Base-by-base conservation (phyloP, 2,888 invertebrate species). In the Steinernema hermaphroditum region DNA sequence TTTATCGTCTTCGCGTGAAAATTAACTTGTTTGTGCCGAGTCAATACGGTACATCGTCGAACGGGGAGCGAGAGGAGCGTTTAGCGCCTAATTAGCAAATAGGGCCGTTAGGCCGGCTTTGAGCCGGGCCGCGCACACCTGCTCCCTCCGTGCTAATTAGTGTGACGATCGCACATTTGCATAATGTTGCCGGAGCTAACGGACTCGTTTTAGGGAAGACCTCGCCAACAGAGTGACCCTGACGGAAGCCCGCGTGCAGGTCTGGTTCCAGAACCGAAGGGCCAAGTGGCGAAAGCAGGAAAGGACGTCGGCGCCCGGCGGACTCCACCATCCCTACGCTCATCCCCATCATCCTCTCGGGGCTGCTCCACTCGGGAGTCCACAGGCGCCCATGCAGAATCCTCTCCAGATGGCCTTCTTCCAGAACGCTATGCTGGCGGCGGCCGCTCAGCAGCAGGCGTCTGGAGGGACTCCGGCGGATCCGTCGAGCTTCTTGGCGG, bases 161-260 rank as follows among this genome's bases (percentile, higher is more conserved):
- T 14, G 41, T 14, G 14, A 41, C 41, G 41, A 14, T 41, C 41
- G 41, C 41, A 41, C 41, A 14, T 41, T 41, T 41, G 41, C 41
- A 41, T 14, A 14, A 41, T 41, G 41, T 41, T 41, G 41, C 41
- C 9, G 14, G 14, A 8, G 41, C 8, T 41, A 14, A 41, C 37
- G 4, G 6, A 12, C 22, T 22, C 22, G 9, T 86, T 86, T 76
- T 82, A 86, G 86, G 72, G 86, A 86, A 72, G 86, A 87, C 72
- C 77, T 86, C 73, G 87, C 86, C 16, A 76, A 75, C 49, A 78
- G 82, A 37, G 83, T 86, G n/a, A 80, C 82, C 49, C 78, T 86
- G 62, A 85, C 87, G 9, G 86, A 86, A 73, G 86, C 86, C 6
- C 82, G 86, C 50, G 86, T 86, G 54, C 86, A 86, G 79, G 84